Conservation (phyloP, 2,888 invertebrate species). For the Eupithecia subumbrata region DNA sequence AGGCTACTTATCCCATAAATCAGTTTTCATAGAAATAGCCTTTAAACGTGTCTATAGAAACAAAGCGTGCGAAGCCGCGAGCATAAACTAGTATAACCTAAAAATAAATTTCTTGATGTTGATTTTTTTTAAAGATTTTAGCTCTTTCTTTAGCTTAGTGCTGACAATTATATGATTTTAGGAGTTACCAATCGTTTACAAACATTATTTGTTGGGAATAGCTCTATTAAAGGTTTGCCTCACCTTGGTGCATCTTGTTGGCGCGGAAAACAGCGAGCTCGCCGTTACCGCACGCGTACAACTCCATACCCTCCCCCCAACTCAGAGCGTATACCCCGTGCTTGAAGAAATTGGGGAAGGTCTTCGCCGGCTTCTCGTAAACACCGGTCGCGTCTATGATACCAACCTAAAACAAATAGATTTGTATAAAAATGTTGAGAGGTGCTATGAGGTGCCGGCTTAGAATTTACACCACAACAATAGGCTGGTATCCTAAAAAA, state of each 20-base stretch:
- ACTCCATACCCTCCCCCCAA: slow-evolving; percentile 84
- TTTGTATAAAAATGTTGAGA: not conserved
- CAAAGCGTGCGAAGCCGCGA: too few relatives aligned
- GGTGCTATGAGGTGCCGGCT: not conserved
- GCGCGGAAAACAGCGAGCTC: slow-evolving; percentile 81
- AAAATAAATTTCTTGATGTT: too few relatives aligned
- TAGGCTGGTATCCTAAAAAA: too few relatives aligned
- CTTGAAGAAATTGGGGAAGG: slow-evolving; percentile 48
- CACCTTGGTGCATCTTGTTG: slow-evolving; percentile 76
- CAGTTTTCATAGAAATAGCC: too few relatives aligned
- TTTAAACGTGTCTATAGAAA: too few relatives aligned
- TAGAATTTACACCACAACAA: too few relatives aligned
- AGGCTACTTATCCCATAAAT: too few relatives aligned
- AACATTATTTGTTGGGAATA: not conserved
- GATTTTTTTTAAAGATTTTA: too few relatives aligned
- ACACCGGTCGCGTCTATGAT: slow-evolving; percentile 80
- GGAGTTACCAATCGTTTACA: not conserved
- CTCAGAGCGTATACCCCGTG: slow-evolving; percentile 83
- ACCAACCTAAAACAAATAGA: slow-evolving; percentile 81
- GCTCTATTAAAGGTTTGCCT: slow-evolving; percentile 14
- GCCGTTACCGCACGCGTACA: slow-evolving; percentile 87
- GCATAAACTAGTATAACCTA: too few relatives aligned
- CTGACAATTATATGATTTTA: not conserved
- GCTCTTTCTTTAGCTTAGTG: too few relatives aligned
- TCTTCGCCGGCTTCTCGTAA: slow-evolving; percentile 82